Evolutionary conservation across 1,140 invertebrate species (phyloP), one percentile per base, ranked within the genome.

Genomic region (Caerostris extrusa): DNA sequence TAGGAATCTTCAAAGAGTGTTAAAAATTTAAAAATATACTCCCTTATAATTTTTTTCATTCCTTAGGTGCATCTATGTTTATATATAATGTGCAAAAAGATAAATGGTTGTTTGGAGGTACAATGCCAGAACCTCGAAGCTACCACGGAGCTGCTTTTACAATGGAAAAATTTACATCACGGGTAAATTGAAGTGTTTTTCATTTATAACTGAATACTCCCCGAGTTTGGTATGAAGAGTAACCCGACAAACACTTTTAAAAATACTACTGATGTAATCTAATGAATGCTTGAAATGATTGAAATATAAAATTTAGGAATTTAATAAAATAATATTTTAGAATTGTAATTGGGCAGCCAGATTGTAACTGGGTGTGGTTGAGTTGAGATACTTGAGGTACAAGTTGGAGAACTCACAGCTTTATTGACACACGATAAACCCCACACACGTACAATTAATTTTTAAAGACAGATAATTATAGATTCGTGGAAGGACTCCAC

Each of bases 71-170:
- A 19, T 50, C 82, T 5, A 91, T 91, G 81, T 77, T 94, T 83
- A 61, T 88, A 10, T 94, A 94, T 57, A 88, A 94, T 58, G 57
- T 91, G 7, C 60, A 67, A 57, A 94, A 91, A 53, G 90, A 94
- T 55, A 86, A 69, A 77, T 94, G 89, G 89, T 81, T 67, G 8
- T 94, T 89, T 64, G 88, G 19, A 55, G 93, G 90, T n/a, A 86
- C 82, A 10, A 91, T 94, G 93, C 93, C 89, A 19, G 93, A 94
- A 57, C 89, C 93, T 19, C 50, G 93, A 4, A 94, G 91, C 61
- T 89, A 94, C 77, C 93, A 94, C 56, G 83, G 64, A 56, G 81
- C 93, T 5, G 83, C 69, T 53, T 94, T 71, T 91, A 91, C 8
- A 94, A 94, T 34, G 87, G 90, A n/a, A 89, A 87, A 61, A 71